These are phyloP conservation scores for Sardinella longiceps DNA, from an alignment of 2,797 vertebrate genomes.

Conservation along the genomic window DNA sequence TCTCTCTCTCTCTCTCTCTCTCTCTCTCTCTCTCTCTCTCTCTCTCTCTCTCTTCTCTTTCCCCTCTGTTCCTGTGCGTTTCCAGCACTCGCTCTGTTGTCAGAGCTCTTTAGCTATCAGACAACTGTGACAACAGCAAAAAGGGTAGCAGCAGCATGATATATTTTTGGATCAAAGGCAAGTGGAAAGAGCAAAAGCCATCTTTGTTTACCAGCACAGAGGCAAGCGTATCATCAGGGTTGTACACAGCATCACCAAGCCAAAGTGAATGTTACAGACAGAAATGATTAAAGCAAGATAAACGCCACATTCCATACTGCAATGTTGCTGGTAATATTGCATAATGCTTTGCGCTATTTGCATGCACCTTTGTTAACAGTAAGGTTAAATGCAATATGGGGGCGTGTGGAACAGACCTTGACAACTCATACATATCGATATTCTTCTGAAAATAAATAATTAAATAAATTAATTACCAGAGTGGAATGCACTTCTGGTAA, in stretches of 20 bases:
- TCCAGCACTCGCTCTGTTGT: constrained; percentile 38
- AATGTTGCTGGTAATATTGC: neutral
- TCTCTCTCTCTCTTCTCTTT: neutral
- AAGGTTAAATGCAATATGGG: neutral
- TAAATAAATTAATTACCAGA: too few species aligned
- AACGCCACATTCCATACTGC: neutral
- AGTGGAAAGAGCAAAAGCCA: constrained; percentile 21
- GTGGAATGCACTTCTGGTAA: neutral
- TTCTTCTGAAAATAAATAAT: too few species aligned
- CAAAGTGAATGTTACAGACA: neutral
- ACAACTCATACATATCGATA: neutral
- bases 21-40: constrained; percentile 30
- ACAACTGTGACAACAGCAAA: constrained; percentile 42
- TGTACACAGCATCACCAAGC: neutral
- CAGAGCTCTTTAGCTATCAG: constrained; percentile 47
- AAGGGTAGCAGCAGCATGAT: constrained; percentile 35
- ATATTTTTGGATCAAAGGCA: constrained; percentile 39
- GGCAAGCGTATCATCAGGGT: neutral
- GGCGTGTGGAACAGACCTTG: neutral
- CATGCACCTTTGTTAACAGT: neutral
- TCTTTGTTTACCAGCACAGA: neutral
- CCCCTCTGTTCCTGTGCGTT: neutral
- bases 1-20: neutral
- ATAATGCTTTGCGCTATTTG: neutral
- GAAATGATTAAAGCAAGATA: constrained; percentile 5